Evolutionary conservation across 2,797 vertebrate genomes (phyloP).

Genomic region (Dendrocincla fuliginosa): DNA sequence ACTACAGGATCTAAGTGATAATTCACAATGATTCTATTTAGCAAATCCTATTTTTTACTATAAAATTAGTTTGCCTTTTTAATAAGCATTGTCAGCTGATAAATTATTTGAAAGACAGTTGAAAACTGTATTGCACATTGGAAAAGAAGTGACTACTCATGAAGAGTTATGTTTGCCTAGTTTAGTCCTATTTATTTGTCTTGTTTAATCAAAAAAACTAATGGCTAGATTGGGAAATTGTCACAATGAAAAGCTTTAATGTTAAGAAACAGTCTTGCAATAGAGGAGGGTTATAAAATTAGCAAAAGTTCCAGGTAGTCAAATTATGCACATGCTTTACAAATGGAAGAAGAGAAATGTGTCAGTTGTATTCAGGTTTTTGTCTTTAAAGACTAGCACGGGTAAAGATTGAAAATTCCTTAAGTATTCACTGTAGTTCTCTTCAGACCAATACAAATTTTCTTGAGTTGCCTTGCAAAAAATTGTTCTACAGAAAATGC

Average conservation of each 20-base stretch:
- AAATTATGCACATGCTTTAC: background rate
- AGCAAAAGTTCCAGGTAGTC: background rate
- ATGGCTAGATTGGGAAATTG: background rate
- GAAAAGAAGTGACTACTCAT: background rate
- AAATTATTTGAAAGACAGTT: slow-evolving; percentile 6
- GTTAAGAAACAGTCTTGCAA: background rate
- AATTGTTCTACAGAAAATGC: background rate
- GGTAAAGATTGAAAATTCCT: background rate
- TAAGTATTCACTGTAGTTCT: background rate
- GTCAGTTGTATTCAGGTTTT: background rate
- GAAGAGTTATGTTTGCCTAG: background rate
- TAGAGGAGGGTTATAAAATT: background rate
- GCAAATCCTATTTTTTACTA: background rate
- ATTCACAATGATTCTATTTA: slow-evolving; percentile 18
- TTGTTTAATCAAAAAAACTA: background rate
- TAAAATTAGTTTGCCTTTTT: slow-evolving; percentile 21
- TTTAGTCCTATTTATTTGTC: background rate
- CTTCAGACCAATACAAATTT: background rate
- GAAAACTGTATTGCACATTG: background rate
- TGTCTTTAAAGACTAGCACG: background rate
- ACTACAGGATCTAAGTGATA: slow-evolving; percentile 51
- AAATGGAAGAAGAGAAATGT: background rate
- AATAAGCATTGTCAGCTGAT: background rate
- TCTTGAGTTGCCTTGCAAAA: background rate
- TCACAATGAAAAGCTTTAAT: background rate